Evolutionary conservation across 2,797 vertebrate species (phyloP).

Genomic region (Percopsis omiscomaycus): DNA sequence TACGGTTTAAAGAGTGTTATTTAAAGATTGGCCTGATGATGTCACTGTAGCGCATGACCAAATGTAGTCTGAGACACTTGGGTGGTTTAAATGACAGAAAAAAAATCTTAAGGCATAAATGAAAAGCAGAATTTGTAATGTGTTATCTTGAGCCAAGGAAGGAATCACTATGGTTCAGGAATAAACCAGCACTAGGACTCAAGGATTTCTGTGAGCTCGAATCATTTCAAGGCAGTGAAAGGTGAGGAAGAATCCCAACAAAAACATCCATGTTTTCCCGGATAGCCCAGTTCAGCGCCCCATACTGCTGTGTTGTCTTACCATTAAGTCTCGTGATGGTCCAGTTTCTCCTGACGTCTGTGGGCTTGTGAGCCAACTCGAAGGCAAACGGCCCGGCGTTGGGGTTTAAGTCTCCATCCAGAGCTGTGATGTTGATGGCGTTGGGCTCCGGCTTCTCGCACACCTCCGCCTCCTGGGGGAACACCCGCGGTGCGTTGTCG

Average conservation of each 20-base stretch:
- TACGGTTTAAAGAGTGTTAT: too few relatives aligned
- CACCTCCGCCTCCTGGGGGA: slow-evolving; percentile 89
- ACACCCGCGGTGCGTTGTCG: slow-evolving; percentile 93
- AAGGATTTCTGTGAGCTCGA: too few relatives aligned
- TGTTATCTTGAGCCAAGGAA: background rate
- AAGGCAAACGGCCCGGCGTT: slow-evolving; percentile 95
- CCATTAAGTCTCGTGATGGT: slow-evolving; percentile 92
- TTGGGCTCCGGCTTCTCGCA: slow-evolving; percentile 93
- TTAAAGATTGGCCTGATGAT: too few relatives aligned
- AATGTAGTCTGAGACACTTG: too few relatives aligned
- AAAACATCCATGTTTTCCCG: too few relatives aligned
- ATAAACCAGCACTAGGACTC: too few relatives aligned
- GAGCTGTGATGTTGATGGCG: slow-evolving; percentile 94
- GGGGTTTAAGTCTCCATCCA: slow-evolving; percentile 91
- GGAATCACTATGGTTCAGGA: too few relatives aligned
- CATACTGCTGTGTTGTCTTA: slow-evolving; percentile 54
- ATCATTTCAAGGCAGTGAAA: too few relatives aligned
- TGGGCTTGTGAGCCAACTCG: slow-evolving; percentile 85
- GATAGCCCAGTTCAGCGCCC: background rate
- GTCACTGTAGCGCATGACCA: too few relatives aligned
- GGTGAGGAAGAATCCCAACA: too few relatives aligned
- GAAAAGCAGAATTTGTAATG: background rate
- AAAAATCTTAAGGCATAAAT: too few relatives aligned
- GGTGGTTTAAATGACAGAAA: too few relatives aligned
- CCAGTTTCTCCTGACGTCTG: slow-evolving; percentile 91